phyloP scores from a whole-genome alignment of 2,888 invertebrate genomes.

The Xylocampa areola region DNA sequence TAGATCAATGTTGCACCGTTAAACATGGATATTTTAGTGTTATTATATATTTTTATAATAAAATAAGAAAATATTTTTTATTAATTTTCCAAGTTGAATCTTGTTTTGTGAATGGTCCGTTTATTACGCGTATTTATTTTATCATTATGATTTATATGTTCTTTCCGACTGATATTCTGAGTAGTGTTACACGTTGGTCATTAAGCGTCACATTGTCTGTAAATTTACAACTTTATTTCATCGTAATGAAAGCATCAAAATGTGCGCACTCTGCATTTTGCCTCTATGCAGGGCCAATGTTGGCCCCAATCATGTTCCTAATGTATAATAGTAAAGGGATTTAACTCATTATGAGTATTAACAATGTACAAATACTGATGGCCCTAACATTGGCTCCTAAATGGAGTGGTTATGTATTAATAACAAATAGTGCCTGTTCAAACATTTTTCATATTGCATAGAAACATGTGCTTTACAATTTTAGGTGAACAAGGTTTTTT shows the following conservation, averaged over 20 bases:
- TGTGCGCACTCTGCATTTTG: slow-evolving; percentile 58
- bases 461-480: slow-evolving; percentile 52
- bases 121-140: slow-evolving; percentile 68
- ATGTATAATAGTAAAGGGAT: slow-evolving; percentile 42
- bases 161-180: slow-evolving; percentile 65
- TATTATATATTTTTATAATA: slow-evolving; percentile 86
- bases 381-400: slow-evolving; percentile 45
- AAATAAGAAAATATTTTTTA: slow-evolving; percentile 75
- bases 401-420: slow-evolving; percentile 46
- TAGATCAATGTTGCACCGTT: slow-evolving; percentile 82
- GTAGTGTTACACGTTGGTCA: slow-evolving; percentile 38
- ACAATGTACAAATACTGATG: slow-evolving; percentile 50
- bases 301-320: slow-evolving; percentile 56
- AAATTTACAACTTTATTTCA: slow-evolving; percentile 54
- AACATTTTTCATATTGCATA: slow-evolving; percentile 61
- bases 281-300: slow-evolving; percentile 36
- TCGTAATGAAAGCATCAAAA: slow-evolving; percentile 35
- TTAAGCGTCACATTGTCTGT: slow-evolving; percentile 55
- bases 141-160: slow-evolving; percentile 55
- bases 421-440: slow-evolving; percentile 56
- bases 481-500: slow-evolving; percentile 49
- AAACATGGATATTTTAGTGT: slow-evolving; percentile 83
- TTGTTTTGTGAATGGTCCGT: slow-evolving; percentile 70
- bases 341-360: slow-evolving; percentile 44
- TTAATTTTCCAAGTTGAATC: slow-evolving; percentile 70